Percentiles rank a stretch among this genome's conserved stretches.
Conservation (phyloP, 2,113 vertebrate species). For the Dasyprocta punctata region DNA sequence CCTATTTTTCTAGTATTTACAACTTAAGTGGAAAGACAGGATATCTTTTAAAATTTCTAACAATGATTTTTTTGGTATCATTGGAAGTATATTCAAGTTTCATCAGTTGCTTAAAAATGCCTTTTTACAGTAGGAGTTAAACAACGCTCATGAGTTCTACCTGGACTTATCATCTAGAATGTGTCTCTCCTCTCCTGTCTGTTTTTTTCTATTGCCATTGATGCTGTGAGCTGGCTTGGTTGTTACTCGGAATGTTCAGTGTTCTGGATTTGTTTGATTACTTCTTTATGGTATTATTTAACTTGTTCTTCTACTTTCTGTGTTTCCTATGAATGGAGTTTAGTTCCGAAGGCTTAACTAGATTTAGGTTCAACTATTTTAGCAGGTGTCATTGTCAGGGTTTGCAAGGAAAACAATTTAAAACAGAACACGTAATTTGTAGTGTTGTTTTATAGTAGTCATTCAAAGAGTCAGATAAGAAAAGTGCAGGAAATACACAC, state of each 20-base stretch:
- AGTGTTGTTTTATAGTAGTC: too few species aligned
- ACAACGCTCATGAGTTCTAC: neutral
- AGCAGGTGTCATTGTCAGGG: neutral
- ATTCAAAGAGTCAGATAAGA: too few species aligned
- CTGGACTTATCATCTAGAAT: neutral
- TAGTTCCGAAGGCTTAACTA: neutral
- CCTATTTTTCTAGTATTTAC: neutral
- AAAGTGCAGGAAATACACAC: too few species aligned
- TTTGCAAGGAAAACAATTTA: too few species aligned
- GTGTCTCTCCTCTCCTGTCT: neutral
- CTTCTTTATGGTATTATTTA: neutral
- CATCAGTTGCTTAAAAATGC: neutral
- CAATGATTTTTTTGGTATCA: neutral
- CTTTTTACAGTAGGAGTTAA: neutral
- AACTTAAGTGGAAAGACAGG: neutral
- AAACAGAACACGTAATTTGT: too few species aligned
- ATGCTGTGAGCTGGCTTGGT: neutral
- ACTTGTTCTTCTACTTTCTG: neutral
- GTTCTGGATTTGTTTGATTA: slow-evolving; percentile 29
- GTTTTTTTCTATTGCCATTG: neutral
- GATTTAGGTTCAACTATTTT: neutral
- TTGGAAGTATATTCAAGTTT: slow-evolving; percentile 9
- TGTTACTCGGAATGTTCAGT: neutral
- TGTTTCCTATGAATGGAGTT: neutral
- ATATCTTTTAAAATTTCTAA: slow-evolving; percentile 3